Evolutionary conservation across 2,797 vertebrate genomes (phyloP).

Genomic region (Cheirogaleus major): DNA sequence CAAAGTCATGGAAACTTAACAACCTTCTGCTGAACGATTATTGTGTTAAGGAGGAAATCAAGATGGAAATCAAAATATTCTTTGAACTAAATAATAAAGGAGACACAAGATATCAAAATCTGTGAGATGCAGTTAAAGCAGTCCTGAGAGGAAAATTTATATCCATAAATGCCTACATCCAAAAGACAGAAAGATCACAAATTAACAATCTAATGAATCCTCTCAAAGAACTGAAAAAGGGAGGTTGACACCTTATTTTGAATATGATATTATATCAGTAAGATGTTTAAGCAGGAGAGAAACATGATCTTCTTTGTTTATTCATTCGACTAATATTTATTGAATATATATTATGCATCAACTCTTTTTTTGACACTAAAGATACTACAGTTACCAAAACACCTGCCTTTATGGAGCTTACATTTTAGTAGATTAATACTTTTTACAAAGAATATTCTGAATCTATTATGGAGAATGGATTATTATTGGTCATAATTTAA

Average conservation of each 20-base stretch:
- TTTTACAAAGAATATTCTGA: not conserved
- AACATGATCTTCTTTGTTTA: not conserved
- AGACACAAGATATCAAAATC: too few relatives aligned
- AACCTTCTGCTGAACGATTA: too few relatives aligned
- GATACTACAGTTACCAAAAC: not conserved
- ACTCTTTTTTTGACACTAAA: not conserved
- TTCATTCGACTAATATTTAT: not conserved
- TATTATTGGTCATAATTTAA: not conserved
- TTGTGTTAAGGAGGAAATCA: too few relatives aligned
- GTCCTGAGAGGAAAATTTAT: too few relatives aligned
- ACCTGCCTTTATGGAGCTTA: not conserved
- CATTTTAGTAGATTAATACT: not conserved
- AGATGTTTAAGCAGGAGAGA: not conserved
- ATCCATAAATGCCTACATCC: too few relatives aligned
- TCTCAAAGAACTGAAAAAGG: too few relatives aligned
- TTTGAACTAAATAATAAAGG: too few relatives aligned
- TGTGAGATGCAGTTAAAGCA: too few relatives aligned
- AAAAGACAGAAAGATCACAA: too few relatives aligned
- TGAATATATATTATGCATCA: not conserved
- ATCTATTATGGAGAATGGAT: not conserved
- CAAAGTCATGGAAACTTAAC: too few relatives aligned
- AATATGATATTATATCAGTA: not conserved
- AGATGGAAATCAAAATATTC: too few relatives aligned
- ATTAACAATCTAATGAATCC: too few relatives aligned
- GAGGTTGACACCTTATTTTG: not conserved